Conservation (phyloP, 2,888 invertebrate genomes). For the Cephus nigrinus region DNA sequence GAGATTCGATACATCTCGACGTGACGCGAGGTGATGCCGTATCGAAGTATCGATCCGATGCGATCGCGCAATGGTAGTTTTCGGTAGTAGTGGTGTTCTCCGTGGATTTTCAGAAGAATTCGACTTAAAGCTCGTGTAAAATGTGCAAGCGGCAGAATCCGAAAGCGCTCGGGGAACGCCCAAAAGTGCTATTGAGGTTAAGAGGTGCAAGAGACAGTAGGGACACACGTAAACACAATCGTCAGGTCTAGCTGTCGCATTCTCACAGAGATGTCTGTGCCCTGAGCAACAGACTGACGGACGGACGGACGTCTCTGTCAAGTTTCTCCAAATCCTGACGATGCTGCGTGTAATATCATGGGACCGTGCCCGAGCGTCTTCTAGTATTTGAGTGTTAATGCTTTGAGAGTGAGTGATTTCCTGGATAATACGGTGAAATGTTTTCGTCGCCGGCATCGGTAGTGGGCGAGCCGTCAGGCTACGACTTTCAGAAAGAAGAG, state of each 20-base stretch:
- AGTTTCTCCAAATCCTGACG: slow-evolving; percentile 28
- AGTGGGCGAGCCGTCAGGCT: slow-evolving; percentile 69
- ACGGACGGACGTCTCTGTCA: slow-evolving; percentile 43
- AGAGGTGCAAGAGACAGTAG: slow-evolving; percentile 24
- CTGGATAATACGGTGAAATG: slow-evolving; percentile 48
- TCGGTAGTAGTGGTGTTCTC: slow-evolving; percentile 34
- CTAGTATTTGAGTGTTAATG: slow-evolving; percentile 16
- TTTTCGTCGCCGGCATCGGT: slow-evolving; percentile 66
- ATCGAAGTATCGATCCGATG: slow-evolving; percentile 23
- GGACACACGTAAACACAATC: slow-evolving; percentile 27
- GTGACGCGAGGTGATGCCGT: slow-evolving; percentile 14
- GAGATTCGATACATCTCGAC: slow-evolving; percentile 20
- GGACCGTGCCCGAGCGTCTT: slow-evolving; percentile 37
- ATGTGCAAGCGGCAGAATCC: slow-evolving; percentile 39
- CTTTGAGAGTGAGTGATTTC: slow-evolving; percentile 28
- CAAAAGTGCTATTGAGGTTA: slow-evolving; percentile 37
- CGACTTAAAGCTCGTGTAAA: slow-evolving; percentile 40
- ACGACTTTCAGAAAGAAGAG: slow-evolving; percentile 90
- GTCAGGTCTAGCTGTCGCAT: slow-evolving; percentile 41
- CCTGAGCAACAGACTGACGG: slow-evolving; percentile 40
- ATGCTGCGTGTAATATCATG: slow-evolving; percentile 37
- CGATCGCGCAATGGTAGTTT: slow-evolving; percentile 27
- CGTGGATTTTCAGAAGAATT: slow-evolving; percentile 8
- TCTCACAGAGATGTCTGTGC: slow-evolving; percentile 39
- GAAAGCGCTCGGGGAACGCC: slow-evolving; percentile 36